Base-by-base conservation (phyloP, 2,113 vertebrate species). In the Sylvietta virens region DNA sequence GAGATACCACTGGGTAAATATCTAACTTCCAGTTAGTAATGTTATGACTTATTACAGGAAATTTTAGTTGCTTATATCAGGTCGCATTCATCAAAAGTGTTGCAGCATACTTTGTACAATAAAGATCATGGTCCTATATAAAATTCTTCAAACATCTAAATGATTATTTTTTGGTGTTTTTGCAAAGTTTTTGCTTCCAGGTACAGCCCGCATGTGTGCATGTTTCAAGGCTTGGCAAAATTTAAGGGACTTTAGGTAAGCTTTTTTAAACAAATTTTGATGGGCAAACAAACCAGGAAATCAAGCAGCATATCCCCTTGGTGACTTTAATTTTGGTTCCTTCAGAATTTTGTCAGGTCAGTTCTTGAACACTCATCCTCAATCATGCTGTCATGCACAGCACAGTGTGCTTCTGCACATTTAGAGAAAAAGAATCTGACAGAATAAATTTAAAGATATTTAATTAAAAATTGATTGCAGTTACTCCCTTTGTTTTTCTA, bases 1-100 rank as follows among this genome's bases (percentile, higher is more conserved):
- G 97, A 98, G 84, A 98, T 99, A 50, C 95, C 50, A 98, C 71
- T 98, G 88, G 93, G 98, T 98, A 98, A 98, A 96, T 82, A 69
- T 53, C 53, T 60, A 87, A 54, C 27, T 73, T 91, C 14, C 40
- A 66, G 20, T 70, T 93, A 69, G 67, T 72, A 18, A 47, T 61
- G 33, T 82, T 74, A 17, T 26, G 28, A 40, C 48, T 64, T 87
- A 7, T 74, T 89, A 21, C 15, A 54, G 39, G 44, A 65, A 31
- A 56, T 44, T 84, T 60, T 40, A 53, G 37, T 53, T 88, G 15
- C 27, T 60, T 65, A 15, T 72, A 35, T 40, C 11, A 48, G 9
- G 15, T 72, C 26, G 48, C 35, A 31, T 69, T 88, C 51, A 54
- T 73, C 10, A n/a, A 27, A 53, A 65, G n/a, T 37, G 27, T 37